These are phyloP conservation scores for Alectoris magna DNA, from an alignment of 2,797 vertebrate species.

Conservation along the genomic window DNA sequence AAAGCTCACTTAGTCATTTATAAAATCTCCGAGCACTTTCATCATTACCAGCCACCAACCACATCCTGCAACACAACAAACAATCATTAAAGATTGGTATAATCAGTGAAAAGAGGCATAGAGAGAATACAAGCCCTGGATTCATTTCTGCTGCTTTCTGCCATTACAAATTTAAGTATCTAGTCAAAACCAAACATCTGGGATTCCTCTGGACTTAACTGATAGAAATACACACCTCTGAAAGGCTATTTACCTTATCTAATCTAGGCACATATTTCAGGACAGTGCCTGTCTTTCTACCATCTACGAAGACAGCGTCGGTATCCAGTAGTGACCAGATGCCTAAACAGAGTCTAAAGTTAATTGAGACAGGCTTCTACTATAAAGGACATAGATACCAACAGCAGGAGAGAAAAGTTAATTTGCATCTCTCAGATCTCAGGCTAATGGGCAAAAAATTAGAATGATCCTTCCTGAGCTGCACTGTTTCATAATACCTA, in stretches of 20 bases:
- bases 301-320: not conserved
- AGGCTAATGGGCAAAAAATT: not conserved
- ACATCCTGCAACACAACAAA: constrained; percentile 24
- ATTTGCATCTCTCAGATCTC: not conserved
- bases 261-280: not conserved
- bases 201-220: not conserved
- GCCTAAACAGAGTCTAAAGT: not conserved
- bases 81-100: constrained; percentile 5
- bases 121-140: not conserved
- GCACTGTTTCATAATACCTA: rapidly evolving
- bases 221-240: not conserved
- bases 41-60: constrained; percentile 37
- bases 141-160: constrained; percentile 13
- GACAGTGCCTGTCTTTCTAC: not conserved
- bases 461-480: rapidly evolving
- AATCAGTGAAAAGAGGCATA: not conserved
- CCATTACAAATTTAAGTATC: not conserved
- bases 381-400: not conserved
- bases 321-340: not conserved
- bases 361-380: not conserved
- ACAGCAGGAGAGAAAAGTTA: not conserved
- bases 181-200: not conserved
- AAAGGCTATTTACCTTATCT: not conserved
- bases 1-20: not conserved
- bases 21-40: not conserved